These are phyloP conservation scores for Caenorhabditis imperialis DNA, from an alignment of 2,888 invertebrate genomes.

Conservation along the genomic window DNA sequence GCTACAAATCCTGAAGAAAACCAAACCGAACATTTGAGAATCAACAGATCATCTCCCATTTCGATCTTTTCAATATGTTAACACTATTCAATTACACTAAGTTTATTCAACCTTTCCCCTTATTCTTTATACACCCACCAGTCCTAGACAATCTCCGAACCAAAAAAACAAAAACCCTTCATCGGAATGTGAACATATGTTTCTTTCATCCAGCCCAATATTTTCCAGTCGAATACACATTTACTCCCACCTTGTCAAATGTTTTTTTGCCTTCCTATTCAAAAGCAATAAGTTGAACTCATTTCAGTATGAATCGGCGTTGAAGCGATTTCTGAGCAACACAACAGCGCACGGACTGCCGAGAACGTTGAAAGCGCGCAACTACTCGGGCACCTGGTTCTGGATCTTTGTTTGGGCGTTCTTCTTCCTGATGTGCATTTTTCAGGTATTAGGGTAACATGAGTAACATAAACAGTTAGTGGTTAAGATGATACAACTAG, in stretches of 20 bases:
- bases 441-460: slow-evolving; percentile 37
- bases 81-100: no score
- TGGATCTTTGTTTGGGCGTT: slow-evolving; percentile 53
- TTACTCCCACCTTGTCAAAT: slow-evolving; percentile 4
- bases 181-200: neutral
- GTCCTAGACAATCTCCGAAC: no score
- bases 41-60: no score
- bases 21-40: no score
- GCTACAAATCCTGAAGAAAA: no score
- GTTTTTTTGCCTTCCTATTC: neutral
- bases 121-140: no score
- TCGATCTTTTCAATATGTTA: no score
- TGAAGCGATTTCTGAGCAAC: slow-evolving; percentile 55
- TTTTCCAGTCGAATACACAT: slow-evolving; percentile 15
- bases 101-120: no score
- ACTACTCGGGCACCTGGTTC: slow-evolving; percentile 45
- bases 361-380: slow-evolving; percentile 51
- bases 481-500: slow-evolving; percentile 32
- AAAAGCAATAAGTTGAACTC: neutral
- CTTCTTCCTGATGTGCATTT: slow-evolving; percentile 34
- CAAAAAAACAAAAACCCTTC: no score
- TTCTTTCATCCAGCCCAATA: neutral
- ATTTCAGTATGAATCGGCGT: slow-evolving; percentile 38
- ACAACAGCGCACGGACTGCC: slow-evolving; percentile 65
- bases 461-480: slow-evolving; percentile 14